Base-by-base conservation (phyloP, 1,140 invertebrate species). In the Brachystomella parvula region DNA sequence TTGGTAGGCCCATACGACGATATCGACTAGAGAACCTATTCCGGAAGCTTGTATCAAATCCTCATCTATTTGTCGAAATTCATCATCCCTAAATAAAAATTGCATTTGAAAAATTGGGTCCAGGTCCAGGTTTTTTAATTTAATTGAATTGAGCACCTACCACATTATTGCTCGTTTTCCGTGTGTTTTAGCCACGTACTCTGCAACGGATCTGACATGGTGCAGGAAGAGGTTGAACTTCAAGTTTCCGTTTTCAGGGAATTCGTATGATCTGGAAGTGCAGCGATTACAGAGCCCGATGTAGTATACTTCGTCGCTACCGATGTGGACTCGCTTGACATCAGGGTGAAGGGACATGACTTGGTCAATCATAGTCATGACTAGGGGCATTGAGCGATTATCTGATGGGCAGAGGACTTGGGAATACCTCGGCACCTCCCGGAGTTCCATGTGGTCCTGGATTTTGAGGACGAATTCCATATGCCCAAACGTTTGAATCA, bases 241-340 rank as follows among this genome's bases (percentile, higher is more conserved):
- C 76, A 56, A 79, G 78, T 76, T 79, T 59, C 75, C 77, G 58
- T 26, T 9, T 6, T 24, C 49, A 15, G 49, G 53, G 77, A 75
- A 19, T 76, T 67, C 49, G n/a, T 66, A 75, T 71, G 81, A 78
- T 39, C 70, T 67, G 15, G 75, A 64, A n/a, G 74, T 81, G 69
- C 82, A 83, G 9, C 71, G 56, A 26, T 67, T 63, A 72, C 81
- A 83, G 59, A 77, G 71, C 1, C 79, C 82, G 63, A 83, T 71
- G 61, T 81, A 77, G 76, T 83, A 89, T 0, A 92, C 77, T 79
- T 92, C 89, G 75, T 92, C 89, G 62, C 86, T 88, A 3, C 89
- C 89, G 63, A 92, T 86, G 71, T 92, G 89, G 3, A 92, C 75
- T 72, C 87, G 86, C 47, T 86, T 83, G 35, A 89, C 80, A 47